Conservation (phyloP, 2,888 invertebrate genomes). For the Baccha elongata region DNA sequence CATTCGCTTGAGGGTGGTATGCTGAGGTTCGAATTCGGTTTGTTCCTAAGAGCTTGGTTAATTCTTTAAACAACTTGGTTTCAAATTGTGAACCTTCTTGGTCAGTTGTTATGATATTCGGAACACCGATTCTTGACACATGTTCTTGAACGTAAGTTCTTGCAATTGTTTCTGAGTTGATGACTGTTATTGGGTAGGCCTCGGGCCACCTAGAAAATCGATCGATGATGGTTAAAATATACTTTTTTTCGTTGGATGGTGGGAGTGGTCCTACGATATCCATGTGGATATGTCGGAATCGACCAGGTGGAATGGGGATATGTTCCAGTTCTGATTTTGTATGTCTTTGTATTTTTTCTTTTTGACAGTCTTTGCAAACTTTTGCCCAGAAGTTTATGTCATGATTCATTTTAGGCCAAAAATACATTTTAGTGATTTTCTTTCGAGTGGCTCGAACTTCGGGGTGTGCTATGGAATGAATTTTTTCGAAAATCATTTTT, state of each 20-base stretch:
- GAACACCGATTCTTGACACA: not conserved
- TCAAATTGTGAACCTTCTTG: no score
- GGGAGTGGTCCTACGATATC: conserved; percentile 55
- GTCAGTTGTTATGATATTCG: not conserved
- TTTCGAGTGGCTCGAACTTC: conserved; percentile 3
- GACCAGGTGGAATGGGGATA: conserved; percentile 24
- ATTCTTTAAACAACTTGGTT: no score
- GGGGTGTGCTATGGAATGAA: not conserved
- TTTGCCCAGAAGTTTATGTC: conserved; percentile 43
- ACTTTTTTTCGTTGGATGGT: conserved; percentile 25
- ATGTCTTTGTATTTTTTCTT: conserved; percentile 59
- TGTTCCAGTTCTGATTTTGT: conserved; percentile 43
- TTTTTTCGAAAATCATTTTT: not conserved
- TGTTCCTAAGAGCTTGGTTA: not conserved
- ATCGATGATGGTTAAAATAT: conserved; percentile 33
- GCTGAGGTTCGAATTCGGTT: not conserved
- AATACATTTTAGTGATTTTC: conserved; percentile 24
- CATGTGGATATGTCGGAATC: conserved; percentile 64
- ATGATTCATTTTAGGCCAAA: conserved; percentile 36
- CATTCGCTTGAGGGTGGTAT: conserved; percentile 9
- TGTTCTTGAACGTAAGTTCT: conserved; percentile 18
- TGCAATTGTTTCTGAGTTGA: conserved; percentile 8
- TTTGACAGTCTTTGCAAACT: conserved; percentile 26
- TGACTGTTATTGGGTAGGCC: conserved; percentile 15
- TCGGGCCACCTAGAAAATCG: conserved; percentile 34